These are phyloP conservation scores for Paragorgia papillata DNA, from an alignment of 92 coral and sea anemone genomes.

Conservation along the genomic window DNA sequence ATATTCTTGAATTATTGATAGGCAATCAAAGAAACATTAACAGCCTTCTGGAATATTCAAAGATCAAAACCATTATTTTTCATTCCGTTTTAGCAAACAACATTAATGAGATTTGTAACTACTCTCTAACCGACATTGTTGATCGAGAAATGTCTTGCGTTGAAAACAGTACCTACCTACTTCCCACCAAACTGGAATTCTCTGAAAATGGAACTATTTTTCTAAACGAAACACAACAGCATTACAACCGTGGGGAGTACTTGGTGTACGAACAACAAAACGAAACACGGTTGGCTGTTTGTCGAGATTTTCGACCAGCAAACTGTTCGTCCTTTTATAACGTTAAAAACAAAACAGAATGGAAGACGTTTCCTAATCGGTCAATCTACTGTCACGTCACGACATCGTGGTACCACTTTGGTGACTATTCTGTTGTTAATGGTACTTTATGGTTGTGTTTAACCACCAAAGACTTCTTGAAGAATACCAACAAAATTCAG, in stretches of 20 bases:
- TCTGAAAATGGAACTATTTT: neutral
- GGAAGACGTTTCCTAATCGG: slow-evolving; percentile 2
- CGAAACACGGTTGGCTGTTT: neutral
- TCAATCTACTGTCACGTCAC: slow-evolving; percentile 22
- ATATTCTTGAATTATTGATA: too few relatives aligned
- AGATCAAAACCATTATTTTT: too few relatives aligned
- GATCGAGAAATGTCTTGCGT: neutral
- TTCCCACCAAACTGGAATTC: neutral
- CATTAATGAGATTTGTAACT: too few relatives aligned
- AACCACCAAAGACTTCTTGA: neutral
- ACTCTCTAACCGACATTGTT: too few relatives aligned
- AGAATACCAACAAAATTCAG: neutral
- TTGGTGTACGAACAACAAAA: neutral
- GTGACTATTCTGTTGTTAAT: slow-evolving; percentile 14
- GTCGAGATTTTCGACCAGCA: neutral
- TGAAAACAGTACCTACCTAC: neutral
- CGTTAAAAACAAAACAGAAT: neutral
- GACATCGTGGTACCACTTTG: slow-evolving; percentile 1
- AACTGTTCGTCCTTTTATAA: neutral
- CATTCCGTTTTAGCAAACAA: too few relatives aligned
- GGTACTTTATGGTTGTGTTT: slow-evolving; percentile 7
- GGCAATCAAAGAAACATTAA: too few relatives aligned
- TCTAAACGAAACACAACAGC: neutral
- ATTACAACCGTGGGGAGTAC: slow-evolving; percentile 6
- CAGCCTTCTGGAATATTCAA: too few relatives aligned